phyloP scores from a whole-genome alignment of 2,888 invertebrate genomes.

The Tetheella fluctuosa region DNA sequence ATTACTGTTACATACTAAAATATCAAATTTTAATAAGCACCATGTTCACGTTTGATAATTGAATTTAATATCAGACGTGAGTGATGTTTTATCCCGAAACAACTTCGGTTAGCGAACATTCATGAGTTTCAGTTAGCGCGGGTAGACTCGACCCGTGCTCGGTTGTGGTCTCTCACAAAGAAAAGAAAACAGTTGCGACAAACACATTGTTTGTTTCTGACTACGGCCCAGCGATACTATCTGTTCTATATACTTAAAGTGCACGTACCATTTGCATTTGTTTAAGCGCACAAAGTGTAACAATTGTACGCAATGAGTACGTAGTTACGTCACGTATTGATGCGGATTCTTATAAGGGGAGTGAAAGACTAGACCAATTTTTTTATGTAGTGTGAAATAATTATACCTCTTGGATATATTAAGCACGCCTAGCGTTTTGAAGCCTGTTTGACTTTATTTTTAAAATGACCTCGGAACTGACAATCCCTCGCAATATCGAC shows the following conservation, averaged over 20 bases:
- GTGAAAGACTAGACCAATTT: background rate
- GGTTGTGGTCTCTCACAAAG: slow-evolving; percentile 7
- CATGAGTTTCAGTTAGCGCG: slow-evolving; percentile 3
- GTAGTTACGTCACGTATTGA: slow-evolving; percentile 17
- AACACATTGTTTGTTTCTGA: slow-evolving; percentile 39
- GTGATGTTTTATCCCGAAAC: slow-evolving; percentile 8
- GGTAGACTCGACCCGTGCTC: background rate
- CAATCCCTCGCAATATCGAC: no score
- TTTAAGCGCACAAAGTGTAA: slow-evolving; percentile 37
- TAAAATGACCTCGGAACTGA: no score
- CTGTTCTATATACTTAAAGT: no score
- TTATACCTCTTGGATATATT: no score
- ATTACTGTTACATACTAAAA: no score
- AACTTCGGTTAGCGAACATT: slow-evolving; percentile 7
- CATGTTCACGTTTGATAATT: no score
- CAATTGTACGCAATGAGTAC: slow-evolving; percentile 35
- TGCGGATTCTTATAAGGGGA: background rate
- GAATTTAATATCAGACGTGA: slow-evolving; percentile 3
- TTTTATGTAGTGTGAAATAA: no score
- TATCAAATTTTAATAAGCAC: no score
- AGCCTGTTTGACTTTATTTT: no score
- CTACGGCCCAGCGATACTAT: slow-evolving; percentile 44
- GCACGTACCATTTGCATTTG: slow-evolving; percentile 39
- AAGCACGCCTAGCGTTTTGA: no score
- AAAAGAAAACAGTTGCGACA: slow-evolving; percentile 12